Evolutionary conservation across 2,113 vertebrate species (phyloP), one percentile per base, ranked within the genome.

Genomic region (Hippotragus niger): DNA sequence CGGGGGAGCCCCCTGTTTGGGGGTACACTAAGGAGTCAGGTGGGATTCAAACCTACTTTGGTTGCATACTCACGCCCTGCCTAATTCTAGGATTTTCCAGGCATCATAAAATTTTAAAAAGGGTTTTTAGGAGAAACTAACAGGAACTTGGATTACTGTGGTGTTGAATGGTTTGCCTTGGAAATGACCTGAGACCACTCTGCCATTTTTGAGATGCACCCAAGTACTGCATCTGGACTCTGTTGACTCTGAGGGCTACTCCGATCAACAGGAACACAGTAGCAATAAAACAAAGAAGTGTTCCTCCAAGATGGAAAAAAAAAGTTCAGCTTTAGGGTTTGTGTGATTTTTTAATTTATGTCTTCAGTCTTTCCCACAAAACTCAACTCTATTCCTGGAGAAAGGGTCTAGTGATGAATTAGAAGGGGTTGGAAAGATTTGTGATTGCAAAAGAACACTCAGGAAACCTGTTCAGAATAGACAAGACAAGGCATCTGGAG

Each of bases 331-430:
- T 88, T 94, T 43, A 90, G 76, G 17, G 40, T 90, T 88, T n/a
- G 33, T 0, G 4, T 45, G 40, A 76, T 47, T 40, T 94, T 94
- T 92, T 21, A 60, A 33, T 17, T 3, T 3, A 6, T 16, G 4
- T 90, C 57, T 84, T 92, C 14, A 43, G 88, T 91, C n/a, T 55
- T 94, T 82, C 94, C 83, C 50, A 52, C n/a, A 90, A 94, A 95
- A 89, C 21, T 88, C 90, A 83, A 9, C 47, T 25, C 31, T 31
- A 2, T 62, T 67, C 55, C 23, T 62, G 40, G 67, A 89, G 67
- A 91, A 91, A 53, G 23, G 19, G 33, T 80, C 40, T 90, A 29
- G 36, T 45, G 52, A 93, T 67, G 64, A 85, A 50, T 81, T 57
- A 57, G 74, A 90, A 94, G 89, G 76, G 14, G 47, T 50, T 31